Conservation (phyloP, 2,888 invertebrate genomes). For the Limenitis camilla region DNA sequence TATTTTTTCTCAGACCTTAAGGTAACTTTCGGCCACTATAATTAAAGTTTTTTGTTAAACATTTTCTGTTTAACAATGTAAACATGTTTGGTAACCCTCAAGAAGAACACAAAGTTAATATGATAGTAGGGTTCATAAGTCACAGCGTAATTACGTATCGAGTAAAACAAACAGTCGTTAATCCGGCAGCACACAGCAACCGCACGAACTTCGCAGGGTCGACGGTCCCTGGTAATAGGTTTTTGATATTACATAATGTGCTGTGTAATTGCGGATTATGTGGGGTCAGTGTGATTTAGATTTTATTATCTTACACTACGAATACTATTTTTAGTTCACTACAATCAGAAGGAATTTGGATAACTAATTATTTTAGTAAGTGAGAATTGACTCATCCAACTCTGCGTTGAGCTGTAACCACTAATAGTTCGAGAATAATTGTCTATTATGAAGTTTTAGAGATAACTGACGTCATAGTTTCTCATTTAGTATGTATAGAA, state of each 20-base stretch:
- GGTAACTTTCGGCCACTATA: no score
- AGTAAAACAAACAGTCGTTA: conserved; percentile 29
- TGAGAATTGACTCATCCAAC: no score
- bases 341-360: no score
- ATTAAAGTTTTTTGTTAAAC: neutral
- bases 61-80: conserved; percentile 3
- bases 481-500: no score
- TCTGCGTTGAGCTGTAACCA: no score
- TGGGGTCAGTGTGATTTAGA: neutral
- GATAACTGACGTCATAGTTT: no score
- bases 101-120: conserved; percentile 21
- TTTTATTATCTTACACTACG: neutral
- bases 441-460: no score
- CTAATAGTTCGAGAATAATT: no score
- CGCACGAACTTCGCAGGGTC: conserved; percentile 20
- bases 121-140: conserved; percentile 25
- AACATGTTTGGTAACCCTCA: neutral
- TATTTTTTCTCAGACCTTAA: no score
- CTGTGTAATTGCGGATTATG: neutral
- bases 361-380: no score
- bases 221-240: conserved; percentile 14
- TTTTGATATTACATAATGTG: conserved; percentile 17
- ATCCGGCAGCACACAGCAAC: conserved; percentile 27
- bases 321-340: neutral
- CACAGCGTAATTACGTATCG: conserved; percentile 27